Base-by-base conservation (phyloP, 2,888 invertebrate species). In the Alentia gelatinosa region DNA sequence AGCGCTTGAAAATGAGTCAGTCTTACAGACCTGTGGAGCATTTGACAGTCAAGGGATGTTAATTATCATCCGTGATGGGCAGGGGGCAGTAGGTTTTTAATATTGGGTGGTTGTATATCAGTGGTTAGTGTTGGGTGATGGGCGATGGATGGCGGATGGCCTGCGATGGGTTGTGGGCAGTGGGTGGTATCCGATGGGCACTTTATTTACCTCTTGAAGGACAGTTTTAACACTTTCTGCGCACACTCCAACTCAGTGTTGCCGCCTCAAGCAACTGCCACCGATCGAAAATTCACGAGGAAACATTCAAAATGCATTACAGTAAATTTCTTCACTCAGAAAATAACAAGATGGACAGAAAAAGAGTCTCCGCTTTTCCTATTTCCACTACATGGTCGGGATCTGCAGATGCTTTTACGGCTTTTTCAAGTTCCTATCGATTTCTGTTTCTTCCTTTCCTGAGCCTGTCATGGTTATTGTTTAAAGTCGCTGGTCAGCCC, bases 301-400 rank as follows among this genome's bases (percentile, higher is more conserved):
- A 47, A 50, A 86, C 47, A 86, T 86, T 86, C 86, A 86, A 86
- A 86, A 86, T 47, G 86, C 42, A 86, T 86, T 86, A 86, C 42
- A 47, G 50, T 86, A 79, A 4, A n/a, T 79, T 39, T 23, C 37
- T 7, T 26, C 39, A 15, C 79, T 39, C 7, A 15, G n/a, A 35
- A 79, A 79, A 79, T 79, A 79, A 79, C 39, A 39, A 35, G 4
- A 7, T 3, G 30, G 19, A 47, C 9, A 63, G 63, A 63, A 63
- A 26, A 63, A 63, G 26, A n/a, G 63, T 63, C 23, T 7, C 23
- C 12, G 23, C 79, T 79, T 79, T 79, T 23, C 35, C 19, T 79
- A 23, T 79, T 79, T 74, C 39, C 79, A 3, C 39, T 35, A 79
- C 79, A 79, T 12, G 79, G 39, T 39, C 26, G 79, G 79, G 39